Evolutionary conservation across 2,113 vertebrate genomes (phyloP).

Genomic region (Sander vitreus): DNA sequence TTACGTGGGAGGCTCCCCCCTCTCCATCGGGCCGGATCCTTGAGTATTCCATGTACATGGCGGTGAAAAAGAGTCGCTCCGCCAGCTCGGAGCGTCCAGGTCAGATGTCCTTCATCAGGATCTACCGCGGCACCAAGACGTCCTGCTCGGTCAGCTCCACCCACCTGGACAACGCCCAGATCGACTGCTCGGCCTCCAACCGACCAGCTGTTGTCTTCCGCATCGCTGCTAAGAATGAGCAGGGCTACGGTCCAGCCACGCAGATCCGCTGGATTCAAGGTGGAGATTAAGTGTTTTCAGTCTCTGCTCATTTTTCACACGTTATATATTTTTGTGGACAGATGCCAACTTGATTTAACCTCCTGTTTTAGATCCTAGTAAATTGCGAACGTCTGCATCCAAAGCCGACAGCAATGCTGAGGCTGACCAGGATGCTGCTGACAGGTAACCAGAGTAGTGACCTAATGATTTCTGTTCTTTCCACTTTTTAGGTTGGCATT

Average conservation of each 20-base stretch:
- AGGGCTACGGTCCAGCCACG: slow-evolving; percentile 96
- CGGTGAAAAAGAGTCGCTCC: slow-evolving; percentile 90
- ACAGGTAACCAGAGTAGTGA: slow-evolving; percentile 63
- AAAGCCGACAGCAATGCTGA: slow-evolving; percentile 56
- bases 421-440: slow-evolving; percentile 67
- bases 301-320: background rate
- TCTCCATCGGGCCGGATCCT: slow-evolving; percentile 94
- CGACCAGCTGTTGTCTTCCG: slow-evolving; percentile 95
- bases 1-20: slow-evolving; percentile 97
- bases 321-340: background rate
- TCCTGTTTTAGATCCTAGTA: slow-evolving; percentile 67
- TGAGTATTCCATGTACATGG: slow-evolving; percentile 97
- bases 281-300: slow-evolving; percentile 49
- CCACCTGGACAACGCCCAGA: slow-evolving; percentile 93
- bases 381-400: slow-evolving; percentile 58
- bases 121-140: slow-evolving; percentile 95
- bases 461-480: background rate
- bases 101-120: slow-evolving; percentile 94
- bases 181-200: slow-evolving; percentile 90
- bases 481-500: background rate
- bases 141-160: slow-evolving; percentile 90
- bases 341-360: background rate
- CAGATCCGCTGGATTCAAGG: slow-evolving; percentile 99
- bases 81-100: slow-evolving; percentile 84
- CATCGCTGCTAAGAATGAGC: slow-evolving; percentile 97